Conservation (phyloP, 2,888 invertebrate species). For the Homarus gammarus region DNA sequence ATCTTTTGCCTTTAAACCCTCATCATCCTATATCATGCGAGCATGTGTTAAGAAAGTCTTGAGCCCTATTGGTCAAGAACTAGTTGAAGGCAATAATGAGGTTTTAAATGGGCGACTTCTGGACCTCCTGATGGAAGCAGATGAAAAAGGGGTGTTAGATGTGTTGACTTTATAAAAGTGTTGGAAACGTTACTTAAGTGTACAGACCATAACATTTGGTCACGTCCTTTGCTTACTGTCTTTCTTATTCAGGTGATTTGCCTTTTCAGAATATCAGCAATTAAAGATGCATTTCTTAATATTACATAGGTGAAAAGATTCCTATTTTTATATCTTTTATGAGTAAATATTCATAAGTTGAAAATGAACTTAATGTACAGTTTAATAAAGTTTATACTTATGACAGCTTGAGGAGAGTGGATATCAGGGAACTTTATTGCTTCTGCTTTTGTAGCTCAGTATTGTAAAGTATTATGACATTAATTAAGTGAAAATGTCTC, state of each 20-base stretch:
- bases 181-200: background rate
- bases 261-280: background rate
- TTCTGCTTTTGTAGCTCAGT: background rate
- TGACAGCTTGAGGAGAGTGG: background rate
- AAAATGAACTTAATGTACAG: background rate
- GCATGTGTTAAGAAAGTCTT: slow-evolving; percentile 62
- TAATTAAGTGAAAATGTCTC: background rate
- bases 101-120: slow-evolving; percentile 69
- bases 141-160: slow-evolving; percentile 74
- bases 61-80: slow-evolving; percentile 67
- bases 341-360: background rate
- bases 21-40: slow-evolving; percentile 52
- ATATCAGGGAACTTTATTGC: background rate
- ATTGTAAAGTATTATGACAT: background rate
- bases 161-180: slow-evolving; percentile 63
- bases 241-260: slow-evolving; percentile 16
- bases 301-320: slow-evolving; percentile 8
- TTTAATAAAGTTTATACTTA: background rate
- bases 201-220: background rate
- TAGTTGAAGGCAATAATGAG: slow-evolving; percentile 67
- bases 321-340: slow-evolving; percentile 20
- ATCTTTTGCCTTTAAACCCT: slow-evolving; percentile 64
- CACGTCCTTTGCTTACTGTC: background rate
- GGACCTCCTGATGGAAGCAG: slow-evolving; percentile 69
- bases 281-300: slow-evolving; percentile 3